Percentiles rank a stretch among this genome's conserved stretches.
Evolutionary conservation across 2,113 vertebrate species (phyloP).

Genomic region (Cheilinus undulatus): DNA sequence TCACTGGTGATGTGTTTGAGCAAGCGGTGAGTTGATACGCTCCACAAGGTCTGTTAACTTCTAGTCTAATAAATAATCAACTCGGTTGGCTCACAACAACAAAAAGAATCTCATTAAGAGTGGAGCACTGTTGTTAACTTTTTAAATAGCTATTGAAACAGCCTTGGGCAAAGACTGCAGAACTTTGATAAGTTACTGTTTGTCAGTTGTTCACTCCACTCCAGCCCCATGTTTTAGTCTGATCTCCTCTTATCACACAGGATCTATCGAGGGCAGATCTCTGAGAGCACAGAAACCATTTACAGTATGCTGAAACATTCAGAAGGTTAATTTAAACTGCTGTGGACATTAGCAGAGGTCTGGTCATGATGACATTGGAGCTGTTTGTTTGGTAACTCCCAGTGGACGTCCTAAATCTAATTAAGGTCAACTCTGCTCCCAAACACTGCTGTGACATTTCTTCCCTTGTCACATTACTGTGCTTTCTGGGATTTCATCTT

Average conservation of each 20-base stretch:
- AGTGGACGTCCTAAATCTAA: slow-evolving; percentile 63
- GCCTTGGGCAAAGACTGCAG: background rate
- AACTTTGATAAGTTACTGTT: background rate
- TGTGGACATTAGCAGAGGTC: slow-evolving; percentile 45
- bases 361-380: slow-evolving; percentile 56
- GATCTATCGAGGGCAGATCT: background rate
- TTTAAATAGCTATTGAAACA: background rate
- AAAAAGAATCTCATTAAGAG: background rate
- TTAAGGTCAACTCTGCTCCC: slow-evolving; percentile 64
- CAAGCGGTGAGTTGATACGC: background rate
- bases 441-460: slow-evolving; percentile 58
- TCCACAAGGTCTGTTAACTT: background rate
- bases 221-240: no score
- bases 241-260: background rate
- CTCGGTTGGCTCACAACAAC: background rate
- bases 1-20: no score
- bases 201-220: no score
- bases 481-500: slow-evolving; percentile 67
- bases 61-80: background rate
- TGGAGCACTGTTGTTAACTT: background rate
- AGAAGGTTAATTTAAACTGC: slow-evolving; percentile 25
- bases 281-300: background rate
- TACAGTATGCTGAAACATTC: slow-evolving; percentile 20
- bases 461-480: slow-evolving; percentile 62
- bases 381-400: slow-evolving; percentile 60